Conservation (phyloP, 2,113 vertebrate species). For the Formicarius rufipectus region DNA sequence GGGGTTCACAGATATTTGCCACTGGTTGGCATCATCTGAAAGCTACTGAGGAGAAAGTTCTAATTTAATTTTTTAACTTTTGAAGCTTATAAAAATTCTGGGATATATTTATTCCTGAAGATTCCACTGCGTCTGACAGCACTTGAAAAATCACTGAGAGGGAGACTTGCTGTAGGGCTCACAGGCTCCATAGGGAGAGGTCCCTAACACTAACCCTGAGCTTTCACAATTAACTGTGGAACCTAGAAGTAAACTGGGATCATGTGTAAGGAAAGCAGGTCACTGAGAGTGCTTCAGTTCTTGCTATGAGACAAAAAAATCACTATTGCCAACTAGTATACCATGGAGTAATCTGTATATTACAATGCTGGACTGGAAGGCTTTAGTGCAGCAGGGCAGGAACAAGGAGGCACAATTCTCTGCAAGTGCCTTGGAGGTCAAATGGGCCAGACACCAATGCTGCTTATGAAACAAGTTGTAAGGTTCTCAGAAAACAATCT, state of each 20-base stretch:
- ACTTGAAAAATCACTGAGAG: not conserved
- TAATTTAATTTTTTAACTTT: not conserved
- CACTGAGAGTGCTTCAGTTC: not conserved
- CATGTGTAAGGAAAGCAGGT: not conserved
- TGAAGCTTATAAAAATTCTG: not conserved
- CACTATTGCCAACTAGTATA: not conserved
- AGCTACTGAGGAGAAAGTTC: not conserved
- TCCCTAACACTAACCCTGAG: too few relatives aligned
- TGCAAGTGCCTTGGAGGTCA: not conserved
- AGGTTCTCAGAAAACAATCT: not conserved
- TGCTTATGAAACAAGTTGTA: not conserved
- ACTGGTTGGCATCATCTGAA: not conserved
- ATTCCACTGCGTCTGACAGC: not conserved
- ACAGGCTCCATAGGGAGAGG: too few relatives aligned
- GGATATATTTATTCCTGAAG: not conserved
- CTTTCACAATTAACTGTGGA: not conserved
- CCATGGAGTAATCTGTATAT: not conserved
- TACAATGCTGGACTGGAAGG: not conserved
- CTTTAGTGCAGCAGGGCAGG: not conserved
- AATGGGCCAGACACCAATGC: not conserved
- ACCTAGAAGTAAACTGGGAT: not conserved
- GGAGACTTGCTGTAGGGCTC: not conserved
- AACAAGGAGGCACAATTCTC: not conserved
- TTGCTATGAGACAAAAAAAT: not conserved
- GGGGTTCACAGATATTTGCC: not conserved